Evolutionary conservation across 1,140 invertebrate genomes (phyloP), one percentile per base, ranked within the genome.

Genomic region (Diabrotica undecimpunctata): DNA sequence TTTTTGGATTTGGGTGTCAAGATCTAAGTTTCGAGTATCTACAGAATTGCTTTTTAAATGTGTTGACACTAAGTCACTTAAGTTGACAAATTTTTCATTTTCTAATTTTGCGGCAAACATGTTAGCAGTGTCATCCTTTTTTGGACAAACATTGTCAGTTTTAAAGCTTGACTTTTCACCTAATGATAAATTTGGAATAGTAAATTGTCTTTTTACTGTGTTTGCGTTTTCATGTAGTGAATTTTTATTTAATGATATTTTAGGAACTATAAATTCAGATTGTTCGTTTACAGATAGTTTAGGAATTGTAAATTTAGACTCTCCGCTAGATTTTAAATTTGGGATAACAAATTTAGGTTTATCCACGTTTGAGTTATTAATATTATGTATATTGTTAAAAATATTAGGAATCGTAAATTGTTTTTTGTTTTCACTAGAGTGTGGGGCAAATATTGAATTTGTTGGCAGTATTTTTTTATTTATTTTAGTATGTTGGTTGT

Each of bases 21-120:
- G 41, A 8, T 39, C 35, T 35, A 51, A 41, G 35, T 38, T 56
- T 12, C 0, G 5, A 41, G 53, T 38, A 38, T 7, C 55, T 11
- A 46, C n/a, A 46, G 55, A 61, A 39, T 57, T 37, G 13, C 69
- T 74, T 66, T 65, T 66, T 64, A 75, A 66, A 67, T 75, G 69
- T 66, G 51, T 73, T 35, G 35, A 62, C 6, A 68, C 67, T 35
- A 75, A 62, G 14, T 66, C 72, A 11, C 65, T 68, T 51, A 72
- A 62, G 13, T 66, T 66, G 58, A 25, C 14, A 62, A 67, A 67
- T 54, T 64, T 55, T 36, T 58, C 38, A 55, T 5, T 11, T 46
- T n/a, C 39, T 35, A 7, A 7, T 12, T 54, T 54, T 14, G 55
- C 5, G 25, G 25, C 4, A 4, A 4, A 25, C 25, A 46, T 5